These are phyloP conservation scores for Marmota monax DNA, from an alignment of 2,113 vertebrate genomes.

Conservation along the genomic window DNA sequence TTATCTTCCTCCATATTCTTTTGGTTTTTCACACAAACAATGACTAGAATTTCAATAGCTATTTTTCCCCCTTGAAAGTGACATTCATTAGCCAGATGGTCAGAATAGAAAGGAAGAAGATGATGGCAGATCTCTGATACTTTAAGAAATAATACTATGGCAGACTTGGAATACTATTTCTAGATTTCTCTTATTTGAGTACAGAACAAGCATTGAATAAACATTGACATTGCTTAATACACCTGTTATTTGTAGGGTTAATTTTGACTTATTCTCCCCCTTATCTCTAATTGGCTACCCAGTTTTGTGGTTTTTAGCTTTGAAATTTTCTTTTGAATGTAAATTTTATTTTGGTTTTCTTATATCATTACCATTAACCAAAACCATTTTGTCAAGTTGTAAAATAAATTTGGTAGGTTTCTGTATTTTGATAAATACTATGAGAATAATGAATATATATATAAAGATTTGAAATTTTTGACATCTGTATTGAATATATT, in stretches of 20 bases:
- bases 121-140: background rate
- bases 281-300: background rate
- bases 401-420: background rate
- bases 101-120: background rate
- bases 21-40: background rate
- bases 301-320: background rate
- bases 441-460: background rate
- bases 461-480: background rate
- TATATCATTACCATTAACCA: background rate
- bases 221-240: background rate
- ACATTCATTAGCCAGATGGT: background rate
- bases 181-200: background rate
- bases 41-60: background rate
- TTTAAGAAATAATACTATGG: background rate
- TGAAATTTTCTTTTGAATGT: slow-evolving; percentile 4
- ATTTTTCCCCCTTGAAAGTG: background rate
- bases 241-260: background rate
- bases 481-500: background rate
- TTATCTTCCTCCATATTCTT: background rate
- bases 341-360: background rate
- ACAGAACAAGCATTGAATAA: background rate
- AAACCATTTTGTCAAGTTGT: background rate
- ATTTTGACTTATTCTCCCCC: background rate
- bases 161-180: background rate
- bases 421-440: background rate